These are phyloP conservation scores for Ceyx erithaca DNA, from an alignment of 2,797 vertebrate genomes.

Conservation along the genomic window DNA sequence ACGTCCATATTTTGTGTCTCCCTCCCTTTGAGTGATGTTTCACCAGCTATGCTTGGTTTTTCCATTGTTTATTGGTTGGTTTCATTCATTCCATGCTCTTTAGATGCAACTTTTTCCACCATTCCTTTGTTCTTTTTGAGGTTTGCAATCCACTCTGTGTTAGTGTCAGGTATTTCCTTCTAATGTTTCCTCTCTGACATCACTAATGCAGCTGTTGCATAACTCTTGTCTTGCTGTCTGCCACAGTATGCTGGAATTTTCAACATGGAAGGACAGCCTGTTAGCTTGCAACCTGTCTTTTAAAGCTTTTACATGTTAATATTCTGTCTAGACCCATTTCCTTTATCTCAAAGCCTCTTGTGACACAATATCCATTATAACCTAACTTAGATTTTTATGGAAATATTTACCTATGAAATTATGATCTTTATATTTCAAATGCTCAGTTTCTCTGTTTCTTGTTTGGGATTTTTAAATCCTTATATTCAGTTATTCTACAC, in stretches of 20 bases:
- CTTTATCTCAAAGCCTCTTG: not conserved
- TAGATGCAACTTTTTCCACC: not conserved
- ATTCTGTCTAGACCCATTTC: not conserved
- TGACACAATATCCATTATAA: not conserved
- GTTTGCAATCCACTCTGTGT: not conserved
- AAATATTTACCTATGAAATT: slow-evolving; percentile 24
- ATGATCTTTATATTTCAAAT: not conserved
- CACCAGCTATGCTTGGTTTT: not conserved
- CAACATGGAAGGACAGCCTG: not conserved
- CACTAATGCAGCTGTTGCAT: not conserved
- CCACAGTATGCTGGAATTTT: not conserved
- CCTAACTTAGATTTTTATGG: not conserved
- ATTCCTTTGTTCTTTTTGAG: not conserved
- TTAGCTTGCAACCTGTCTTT: not conserved
- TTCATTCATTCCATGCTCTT: not conserved
- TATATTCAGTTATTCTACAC: not conserved
- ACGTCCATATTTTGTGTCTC: not conserved
- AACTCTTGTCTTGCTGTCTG: not conserved
- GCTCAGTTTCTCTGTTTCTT: not conserved
- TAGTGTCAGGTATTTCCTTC: not conserved
- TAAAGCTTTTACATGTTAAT: not conserved
- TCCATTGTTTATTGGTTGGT: not conserved
- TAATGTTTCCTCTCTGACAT: not conserved
- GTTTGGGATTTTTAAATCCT: not conserved
- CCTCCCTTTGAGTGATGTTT: not conserved